Base-by-base conservation (phyloP, 2,888 invertebrate species). In the Apeira syringaria region DNA sequence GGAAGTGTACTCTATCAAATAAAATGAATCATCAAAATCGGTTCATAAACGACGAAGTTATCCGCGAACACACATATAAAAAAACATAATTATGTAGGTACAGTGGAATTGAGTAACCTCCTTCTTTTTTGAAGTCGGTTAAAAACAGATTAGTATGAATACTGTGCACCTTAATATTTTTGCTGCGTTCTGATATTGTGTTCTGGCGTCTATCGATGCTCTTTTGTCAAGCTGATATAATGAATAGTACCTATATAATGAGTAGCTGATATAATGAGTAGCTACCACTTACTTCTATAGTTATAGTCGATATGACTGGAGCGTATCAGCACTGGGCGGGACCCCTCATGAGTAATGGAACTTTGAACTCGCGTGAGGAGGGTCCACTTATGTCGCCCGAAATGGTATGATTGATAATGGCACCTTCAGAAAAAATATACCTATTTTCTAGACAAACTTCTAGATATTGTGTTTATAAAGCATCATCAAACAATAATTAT, bases 351-450 rank as follows among this genome's bases (percentile, higher is more conserved):
- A 89, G 78, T 89, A 89, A 88, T 89, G 88, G 87, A 78, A 80
- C 71, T 82, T 75, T 66, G 80, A 80, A 82, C 80, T 81, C 80
- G 76, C 65, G 77, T 80, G 83, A 85, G 80, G 82, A 88, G 87
- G 88, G 89, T 86, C 83, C 86, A 84, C 86, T 88, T 87, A 84
- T 87, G 87, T 86, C 86, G 79, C 72, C 62, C 71, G 74, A 73
- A 79, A 81, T 79, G 69, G 71, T 83, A 87, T 89, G 89, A 88
- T 89, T 87, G 87, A 89, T 88, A 84, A 83, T 81, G 73, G 68
- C 72, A 67, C 68, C 64, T 67, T 57, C 80, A 86, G n/a, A n/a
- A 85, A 86, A 46, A 87, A 86, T 82, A 82, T 68, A 63, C 67
- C 63, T 69, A 74, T 74, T 74, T 76, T 77, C 68, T 72, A 65